Evolutionary conservation across 2,113 vertebrate species (phyloP).

Genomic region (Crotalus horridus): DNA sequence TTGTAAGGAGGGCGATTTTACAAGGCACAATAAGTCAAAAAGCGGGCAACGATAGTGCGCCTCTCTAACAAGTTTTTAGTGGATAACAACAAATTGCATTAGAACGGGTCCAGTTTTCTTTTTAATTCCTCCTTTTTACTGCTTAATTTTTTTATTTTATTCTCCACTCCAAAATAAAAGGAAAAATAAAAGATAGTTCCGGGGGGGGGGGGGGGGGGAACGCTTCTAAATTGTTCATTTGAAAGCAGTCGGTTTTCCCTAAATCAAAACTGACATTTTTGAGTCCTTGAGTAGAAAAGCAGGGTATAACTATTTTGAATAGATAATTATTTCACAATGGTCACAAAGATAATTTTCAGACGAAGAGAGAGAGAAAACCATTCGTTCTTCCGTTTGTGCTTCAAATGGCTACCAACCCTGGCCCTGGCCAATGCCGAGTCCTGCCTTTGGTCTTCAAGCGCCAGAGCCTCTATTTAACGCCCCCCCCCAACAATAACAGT

Average conservation of each 20-base stretch:
- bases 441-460: neutral
- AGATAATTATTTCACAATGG: neutral
- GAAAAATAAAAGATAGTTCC: neutral
- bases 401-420: neutral
- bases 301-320: neutral
- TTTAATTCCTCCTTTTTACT: neutral
- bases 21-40: neutral
- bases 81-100: neutral
- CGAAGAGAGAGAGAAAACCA: neutral
- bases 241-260: neutral
- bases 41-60: neutral
- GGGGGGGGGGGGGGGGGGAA: accelerated
- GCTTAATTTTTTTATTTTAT: neutral
- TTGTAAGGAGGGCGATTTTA: neutral
- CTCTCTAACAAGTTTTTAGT: neutral
- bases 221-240: neutral
- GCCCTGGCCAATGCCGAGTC: neutral
- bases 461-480: neutral
- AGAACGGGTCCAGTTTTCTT: neutral
- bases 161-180: neutral
- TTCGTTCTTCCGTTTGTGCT: neutral
- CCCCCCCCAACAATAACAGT: neutral
- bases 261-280: neutral
- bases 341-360: neutral
- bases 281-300: neutral